These are phyloP conservation scores for Philereme vetulata DNA, from an alignment of 2,888 invertebrate genomes.

Conservation along the genomic window DNA sequence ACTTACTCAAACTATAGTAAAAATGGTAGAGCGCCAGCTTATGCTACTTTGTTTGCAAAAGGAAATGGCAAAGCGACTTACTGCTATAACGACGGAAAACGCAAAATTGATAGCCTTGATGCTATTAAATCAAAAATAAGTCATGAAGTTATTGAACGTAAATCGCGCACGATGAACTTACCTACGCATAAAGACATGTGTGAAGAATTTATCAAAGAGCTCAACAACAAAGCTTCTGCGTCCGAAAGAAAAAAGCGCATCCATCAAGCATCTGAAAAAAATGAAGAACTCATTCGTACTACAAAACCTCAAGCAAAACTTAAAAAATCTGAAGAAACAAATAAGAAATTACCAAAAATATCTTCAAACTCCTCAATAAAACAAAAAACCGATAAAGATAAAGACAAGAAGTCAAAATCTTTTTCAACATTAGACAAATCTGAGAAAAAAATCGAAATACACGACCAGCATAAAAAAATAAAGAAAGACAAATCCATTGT, in stretches of 20 bases:
- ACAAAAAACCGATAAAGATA: not conserved
- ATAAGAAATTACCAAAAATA: conserved; percentile 1
- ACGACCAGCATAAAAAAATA: conserved; percentile 4
- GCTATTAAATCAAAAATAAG: conserved; percentile 22
- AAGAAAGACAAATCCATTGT: conserved; percentile 2
- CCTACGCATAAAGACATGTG: conserved; percentile 25
- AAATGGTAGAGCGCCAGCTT: conserved; percentile 6
- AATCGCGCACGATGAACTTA: conserved; percentile 10
- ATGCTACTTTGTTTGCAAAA: conserved; percentile 11
- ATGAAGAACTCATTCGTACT: not conserved
- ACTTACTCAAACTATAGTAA: conserved; percentile 9
- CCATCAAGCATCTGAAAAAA: conserved; percentile 3
- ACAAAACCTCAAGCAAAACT: conserved; percentile 3
- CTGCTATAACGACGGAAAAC: conserved; percentile 6
- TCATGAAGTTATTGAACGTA: conserved; percentile 10
- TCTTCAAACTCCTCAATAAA: conserved; percentile 4
- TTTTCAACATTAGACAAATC: not conserved
- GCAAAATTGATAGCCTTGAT: conserved; percentile 9
- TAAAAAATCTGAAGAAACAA: conserved; percentile 2
- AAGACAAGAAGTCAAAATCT: conserved; percentile 5
- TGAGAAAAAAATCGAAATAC: conserved; percentile 1
- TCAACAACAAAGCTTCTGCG: conserved; percentile 6
- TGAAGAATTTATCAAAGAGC: conserved; percentile 31
- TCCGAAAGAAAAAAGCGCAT: conserved; percentile 5
- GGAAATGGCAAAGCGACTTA: conserved; percentile 3